Conservation (phyloP, 2,797 vertebrate species). For the Coccyzus lansbergi region DNA sequence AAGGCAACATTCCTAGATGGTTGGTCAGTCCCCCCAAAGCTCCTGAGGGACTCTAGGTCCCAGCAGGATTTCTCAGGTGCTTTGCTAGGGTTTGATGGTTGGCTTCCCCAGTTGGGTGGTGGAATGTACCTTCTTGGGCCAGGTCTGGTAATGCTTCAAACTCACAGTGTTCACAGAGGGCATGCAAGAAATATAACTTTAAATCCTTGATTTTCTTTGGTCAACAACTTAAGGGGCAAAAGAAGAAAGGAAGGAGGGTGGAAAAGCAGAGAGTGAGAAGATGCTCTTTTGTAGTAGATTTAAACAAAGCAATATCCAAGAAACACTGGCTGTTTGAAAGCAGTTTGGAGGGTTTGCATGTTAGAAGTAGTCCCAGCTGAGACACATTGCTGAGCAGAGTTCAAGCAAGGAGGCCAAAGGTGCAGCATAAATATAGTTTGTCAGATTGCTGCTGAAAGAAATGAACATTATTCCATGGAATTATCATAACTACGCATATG, state of each 20-base stretch:
- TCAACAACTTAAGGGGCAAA: not conserved
- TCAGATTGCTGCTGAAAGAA: conserved; percentile 55
- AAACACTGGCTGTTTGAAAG: conserved; percentile 40
- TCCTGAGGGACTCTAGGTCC: not conserved
- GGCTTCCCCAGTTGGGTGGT: not conserved
- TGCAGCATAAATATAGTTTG: conserved; percentile 61
- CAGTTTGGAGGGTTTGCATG: not conserved
- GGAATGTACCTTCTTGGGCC: not conserved
- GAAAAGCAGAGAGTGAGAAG: not conserved
- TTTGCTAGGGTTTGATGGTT: not conserved
- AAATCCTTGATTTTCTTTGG: conserved; percentile 20
- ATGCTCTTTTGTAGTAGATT: conserved; percentile 41
- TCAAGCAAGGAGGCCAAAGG: conserved; percentile 67
- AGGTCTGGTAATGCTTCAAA: fast-evolving
- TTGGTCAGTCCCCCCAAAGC: not conserved
- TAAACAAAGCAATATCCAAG: conserved; percentile 35
- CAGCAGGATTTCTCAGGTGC: not conserved
- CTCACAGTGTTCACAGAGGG: not conserved
- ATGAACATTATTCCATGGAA: conserved; percentile 19
- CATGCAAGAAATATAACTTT: not conserved
- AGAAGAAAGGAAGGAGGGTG: not conserved
- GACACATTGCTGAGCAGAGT: conserved; percentile 56
- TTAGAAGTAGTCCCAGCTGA: conserved; percentile 67
- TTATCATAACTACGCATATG: not conserved
- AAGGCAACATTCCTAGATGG: not conserved